phyloP scores from a whole-genome alignment of 30 jellyfish, hydroid and myxozoan species.

The Turritopsis dohrnii region DNA sequence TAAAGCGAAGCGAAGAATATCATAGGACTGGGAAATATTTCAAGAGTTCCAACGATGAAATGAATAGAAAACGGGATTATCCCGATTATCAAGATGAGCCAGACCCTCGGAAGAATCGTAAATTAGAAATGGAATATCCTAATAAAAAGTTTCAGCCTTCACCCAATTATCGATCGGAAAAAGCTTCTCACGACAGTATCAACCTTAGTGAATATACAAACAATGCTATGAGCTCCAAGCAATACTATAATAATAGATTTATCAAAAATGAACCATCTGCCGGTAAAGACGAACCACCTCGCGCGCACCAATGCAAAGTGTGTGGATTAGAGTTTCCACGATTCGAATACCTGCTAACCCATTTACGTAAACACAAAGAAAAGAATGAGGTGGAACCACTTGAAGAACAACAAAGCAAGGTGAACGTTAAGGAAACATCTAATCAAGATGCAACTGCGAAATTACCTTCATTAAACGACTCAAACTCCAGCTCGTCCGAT shows the following conservation, averaged over 20 bases:
- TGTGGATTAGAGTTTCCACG: constrained; percentile 42
- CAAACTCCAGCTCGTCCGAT: constrained; percentile 7
- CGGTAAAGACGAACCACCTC: constrained; percentile 17
- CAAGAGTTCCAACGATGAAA: neutral
- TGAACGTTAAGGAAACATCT: neutral
- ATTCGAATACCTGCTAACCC: constrained; percentile 34
- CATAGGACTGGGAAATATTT: neutral
- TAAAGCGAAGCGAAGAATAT: neutral
- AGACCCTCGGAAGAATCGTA: neutral
- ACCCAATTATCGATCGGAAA: neutral
- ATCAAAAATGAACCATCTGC: neutral
- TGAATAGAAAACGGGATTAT: constrained; percentile 14
- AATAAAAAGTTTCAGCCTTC: constrained; percentile 8
- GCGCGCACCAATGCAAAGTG: constrained; percentile 38
- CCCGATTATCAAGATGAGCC: constrained; percentile 13
- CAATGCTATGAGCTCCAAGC: constrained; percentile 40
- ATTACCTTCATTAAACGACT: neutral
- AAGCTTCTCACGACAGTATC: constrained; percentile 16
- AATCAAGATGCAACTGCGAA: neutral
- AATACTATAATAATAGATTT: constrained; percentile 18
- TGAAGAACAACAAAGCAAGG: constrained; percentile 6
- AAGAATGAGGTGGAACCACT: constrained; percentile 16
- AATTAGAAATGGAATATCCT: constrained; percentile 1
- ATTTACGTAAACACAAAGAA: constrained; percentile 39
- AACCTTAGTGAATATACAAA: constrained; percentile 39